A percentile compares a stretch with the other conserved stretches of the same genome.
Evolutionary conservation across 2,888 invertebrate species (phyloP).

Genomic region (Pachymerium ferrugineum): DNA sequence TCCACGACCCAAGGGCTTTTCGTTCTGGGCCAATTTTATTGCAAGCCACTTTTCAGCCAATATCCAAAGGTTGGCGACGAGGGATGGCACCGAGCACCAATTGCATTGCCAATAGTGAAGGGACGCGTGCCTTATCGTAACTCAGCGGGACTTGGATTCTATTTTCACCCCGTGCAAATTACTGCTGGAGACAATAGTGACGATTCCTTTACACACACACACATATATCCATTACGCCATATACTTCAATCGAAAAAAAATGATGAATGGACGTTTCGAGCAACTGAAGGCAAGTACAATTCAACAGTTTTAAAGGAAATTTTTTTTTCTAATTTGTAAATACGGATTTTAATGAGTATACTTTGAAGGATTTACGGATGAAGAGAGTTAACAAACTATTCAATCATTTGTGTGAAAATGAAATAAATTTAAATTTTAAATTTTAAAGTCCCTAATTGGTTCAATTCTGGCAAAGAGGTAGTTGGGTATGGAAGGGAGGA

Average conservation of each 20-base stretch:
- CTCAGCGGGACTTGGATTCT: slow-evolving; percentile 16
- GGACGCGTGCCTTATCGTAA: slow-evolving; percentile 25
- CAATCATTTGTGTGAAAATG: slow-evolving; percentile 1
- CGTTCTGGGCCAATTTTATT: slow-evolving; percentile 19
- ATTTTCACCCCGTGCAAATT: slow-evolving; percentile 27
- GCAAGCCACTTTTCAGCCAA: slow-evolving; percentile 22
- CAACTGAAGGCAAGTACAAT: too few relatives aligned
- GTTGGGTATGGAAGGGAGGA: neutral
- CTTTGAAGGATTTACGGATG: too few relatives aligned
- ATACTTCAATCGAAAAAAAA: neutral
- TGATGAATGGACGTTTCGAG: too few relatives aligned
- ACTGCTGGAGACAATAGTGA: neutral
- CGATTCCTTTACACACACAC: neutral
- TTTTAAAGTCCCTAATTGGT: slow-evolving; percentile 14
- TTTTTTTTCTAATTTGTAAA: too few relatives aligned
- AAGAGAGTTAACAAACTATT: neutral
- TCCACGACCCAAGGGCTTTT: slow-evolving; percentile 25
- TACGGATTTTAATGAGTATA: too few relatives aligned
- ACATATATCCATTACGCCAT: neutral
- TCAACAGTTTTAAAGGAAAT: neutral
- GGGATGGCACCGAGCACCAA: slow-evolving; percentile 25
- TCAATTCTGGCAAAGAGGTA: slow-evolving; percentile 4
- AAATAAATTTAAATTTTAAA: neutral
- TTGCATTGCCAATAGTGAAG: slow-evolving; percentile 21
- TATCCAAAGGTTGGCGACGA: slow-evolving; percentile 24